Evolutionary conservation across 2,113 vertebrate species (phyloP), one percentile per base, ranked within the genome.

Genomic region (Chascanopsetta lugubris): DNA sequence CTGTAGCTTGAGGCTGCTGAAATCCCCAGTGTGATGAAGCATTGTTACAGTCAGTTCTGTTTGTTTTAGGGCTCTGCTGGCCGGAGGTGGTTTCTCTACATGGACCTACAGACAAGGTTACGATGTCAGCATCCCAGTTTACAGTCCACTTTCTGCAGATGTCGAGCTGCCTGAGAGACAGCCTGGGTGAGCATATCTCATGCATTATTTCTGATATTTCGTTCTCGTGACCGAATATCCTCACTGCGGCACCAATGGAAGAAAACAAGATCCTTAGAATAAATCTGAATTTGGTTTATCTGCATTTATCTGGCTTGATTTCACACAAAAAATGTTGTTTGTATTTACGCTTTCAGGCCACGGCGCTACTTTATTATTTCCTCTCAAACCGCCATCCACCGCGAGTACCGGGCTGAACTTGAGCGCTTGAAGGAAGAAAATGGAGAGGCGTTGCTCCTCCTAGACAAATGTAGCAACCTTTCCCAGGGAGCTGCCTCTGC

Each of bases 91-190:
- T 58, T 98, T 99, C 61, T 99, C 97, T 27, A 98, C 95, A 0
- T 99, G 97, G 97, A 99, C 97, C 17, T 99, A 99, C 82, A 92
- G 97, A 65, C 97, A 98, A 86, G 97, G 97, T 78, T 99, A 99
- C 1, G 97, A 99, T 22, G 94, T 99, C 93, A 98, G 97, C 83
- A 96, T 98, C 85, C 97, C 97, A 15, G 96, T 99, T 32, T 99
- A 96, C 76, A 99, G 97, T 72, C 94, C 95, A 0, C 75, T 98
- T 30, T 98, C 96, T 0, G 92, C 86, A 1, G 95, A 97, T 72
- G 94, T 96, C 47, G 93, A 95, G 49, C 89, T 99, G 45, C 94
- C 94, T 12, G 95, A 95, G 68, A 94, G 90, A 79, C 95, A 92
- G 71, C 94, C 93, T 0, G 96, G 97, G 97, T 99, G 90, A 95